phyloP scores from a whole-genome alignment of 2,113 vertebrate species.

The Amphiprion ocellaris region DNA sequence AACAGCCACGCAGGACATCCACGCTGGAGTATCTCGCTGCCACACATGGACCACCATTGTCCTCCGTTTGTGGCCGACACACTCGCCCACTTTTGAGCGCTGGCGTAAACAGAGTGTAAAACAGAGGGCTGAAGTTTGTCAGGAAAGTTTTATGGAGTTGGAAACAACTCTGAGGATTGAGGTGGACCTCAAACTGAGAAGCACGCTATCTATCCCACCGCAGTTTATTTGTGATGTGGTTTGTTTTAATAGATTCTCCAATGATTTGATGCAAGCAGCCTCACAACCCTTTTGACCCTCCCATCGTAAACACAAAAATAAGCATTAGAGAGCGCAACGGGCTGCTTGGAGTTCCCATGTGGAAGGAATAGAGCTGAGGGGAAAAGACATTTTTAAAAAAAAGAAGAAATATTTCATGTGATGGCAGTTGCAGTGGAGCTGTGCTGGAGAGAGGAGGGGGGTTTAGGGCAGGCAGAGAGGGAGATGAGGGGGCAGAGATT shows the following conservation, averaged over 20 bases:
- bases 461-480: slow-evolving; percentile 29
- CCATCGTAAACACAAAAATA: slow-evolving; percentile 71
- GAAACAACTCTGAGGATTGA: slow-evolving; percentile 38
- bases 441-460: neutral
- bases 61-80: slow-evolving; percentile 29
- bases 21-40: slow-evolving; percentile 43
- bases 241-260: slow-evolving; percentile 63
- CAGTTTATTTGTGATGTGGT: slow-evolving; percentile 67
- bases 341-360: slow-evolving; percentile 61
- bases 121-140: slow-evolving; percentile 16
- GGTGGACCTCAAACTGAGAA: slow-evolving; percentile 46
- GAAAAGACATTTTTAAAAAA: slow-evolving; percentile 13
- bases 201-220: slow-evolving; percentile 36
- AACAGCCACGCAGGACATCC: slow-evolving; percentile 60
- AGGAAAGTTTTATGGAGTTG: slow-evolving; percentile 23
- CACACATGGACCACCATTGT: slow-evolving; percentile 39
- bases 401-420: slow-evolving; percentile 56
- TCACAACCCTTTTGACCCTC: slow-evolving; percentile 44
- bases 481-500: slow-evolving; percentile 64
- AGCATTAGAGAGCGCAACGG: slow-evolving; percentile 34
- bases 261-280: slow-evolving; percentile 51
- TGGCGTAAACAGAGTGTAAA: neutral
- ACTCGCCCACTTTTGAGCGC: slow-evolving; percentile 2
- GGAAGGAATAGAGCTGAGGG: slow-evolving; percentile 56
- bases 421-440: slow-evolving; percentile 28